Conservation (phyloP, 2,113 vertebrate genomes). For the Vidua macroura region DNA sequence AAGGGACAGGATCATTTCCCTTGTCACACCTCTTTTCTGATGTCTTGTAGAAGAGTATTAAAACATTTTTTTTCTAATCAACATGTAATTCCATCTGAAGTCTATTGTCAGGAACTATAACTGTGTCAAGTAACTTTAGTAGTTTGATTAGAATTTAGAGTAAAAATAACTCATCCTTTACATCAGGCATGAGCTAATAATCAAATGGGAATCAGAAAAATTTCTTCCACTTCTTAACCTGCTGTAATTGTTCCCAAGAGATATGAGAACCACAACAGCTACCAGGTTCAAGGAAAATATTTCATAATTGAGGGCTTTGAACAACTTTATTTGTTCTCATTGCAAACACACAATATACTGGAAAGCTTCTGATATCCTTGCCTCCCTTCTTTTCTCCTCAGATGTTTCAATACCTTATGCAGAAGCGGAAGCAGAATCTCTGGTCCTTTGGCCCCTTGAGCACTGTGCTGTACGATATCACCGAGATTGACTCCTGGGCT, state of each 20-base stretch:
- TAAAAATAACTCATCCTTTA: background rate
- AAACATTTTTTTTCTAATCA: background rate
- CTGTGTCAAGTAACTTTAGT: background rate
- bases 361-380: background rate
- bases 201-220: background rate
- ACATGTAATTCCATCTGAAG: background rate
- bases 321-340: background rate
- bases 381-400: constrained; percentile 41
- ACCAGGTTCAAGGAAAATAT: background rate
- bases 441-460: constrained; percentile 87
- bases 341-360: background rate
- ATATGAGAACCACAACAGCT: background rate
- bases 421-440: constrained; percentile 83
- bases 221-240: background rate
- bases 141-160: background rate
- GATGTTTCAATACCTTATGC: constrained; percentile 93
- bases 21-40: background rate
- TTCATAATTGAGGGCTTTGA: background rate
- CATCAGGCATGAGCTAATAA: background rate
- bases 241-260: background rate
- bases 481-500: constrained; percentile 93
- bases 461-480: constrained; percentile 90
- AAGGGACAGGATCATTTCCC: background rate
- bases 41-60: background rate
- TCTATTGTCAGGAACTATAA: background rate